Conservation (phyloP, 2,888 invertebrate genomes). For the Busseola fusca region DNA sequence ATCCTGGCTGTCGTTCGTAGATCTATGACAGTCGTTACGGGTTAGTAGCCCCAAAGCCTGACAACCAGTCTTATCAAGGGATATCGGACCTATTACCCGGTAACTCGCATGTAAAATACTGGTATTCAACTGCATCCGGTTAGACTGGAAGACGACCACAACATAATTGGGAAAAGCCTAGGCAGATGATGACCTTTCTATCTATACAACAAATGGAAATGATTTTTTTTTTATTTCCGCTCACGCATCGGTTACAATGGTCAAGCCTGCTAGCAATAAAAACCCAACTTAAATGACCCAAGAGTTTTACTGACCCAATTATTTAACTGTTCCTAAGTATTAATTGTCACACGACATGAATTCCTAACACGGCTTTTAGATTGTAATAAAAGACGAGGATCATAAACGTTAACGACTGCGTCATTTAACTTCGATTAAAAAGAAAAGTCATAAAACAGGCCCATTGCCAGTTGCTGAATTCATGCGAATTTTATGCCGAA, state of each 20-base stretch:
- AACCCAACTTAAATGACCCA: slow-evolving; percentile 32
- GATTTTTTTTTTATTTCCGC: background rate
- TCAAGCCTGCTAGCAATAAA: slow-evolving; percentile 15
- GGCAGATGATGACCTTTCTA: too few relatives aligned
- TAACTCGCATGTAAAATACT: too few relatives aligned
- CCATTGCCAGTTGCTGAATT: slow-evolving; percentile 58
- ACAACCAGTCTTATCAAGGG: too few relatives aligned
- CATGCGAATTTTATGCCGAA: slow-evolving; percentile 53
- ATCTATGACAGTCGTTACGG: too few relatives aligned
- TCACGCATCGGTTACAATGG: background rate
- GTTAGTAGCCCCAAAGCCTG: too few relatives aligned
- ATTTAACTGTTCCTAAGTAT: slow-evolving; percentile 36
- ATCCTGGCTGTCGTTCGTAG: too few relatives aligned
- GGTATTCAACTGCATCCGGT: too few relatives aligned
- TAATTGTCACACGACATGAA: slow-evolving; percentile 60
- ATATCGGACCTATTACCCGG: too few relatives aligned
- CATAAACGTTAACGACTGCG: slow-evolving; percentile 64
- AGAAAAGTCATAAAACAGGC: slow-evolving; percentile 62
- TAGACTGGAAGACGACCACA: too few relatives aligned
- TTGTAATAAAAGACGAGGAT: slow-evolving; percentile 60
- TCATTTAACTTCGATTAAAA: slow-evolving; percentile 67
- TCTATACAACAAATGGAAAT: background rate
- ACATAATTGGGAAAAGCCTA: too few relatives aligned
- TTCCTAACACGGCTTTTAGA: slow-evolving; percentile 59
- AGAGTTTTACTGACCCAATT: too few relatives aligned